Evolutionary conservation across 2,888 invertebrate genomes (phyloP), one percentile per base, ranked within the genome.

Genomic region (Acrocyrtus sp.): DNA sequence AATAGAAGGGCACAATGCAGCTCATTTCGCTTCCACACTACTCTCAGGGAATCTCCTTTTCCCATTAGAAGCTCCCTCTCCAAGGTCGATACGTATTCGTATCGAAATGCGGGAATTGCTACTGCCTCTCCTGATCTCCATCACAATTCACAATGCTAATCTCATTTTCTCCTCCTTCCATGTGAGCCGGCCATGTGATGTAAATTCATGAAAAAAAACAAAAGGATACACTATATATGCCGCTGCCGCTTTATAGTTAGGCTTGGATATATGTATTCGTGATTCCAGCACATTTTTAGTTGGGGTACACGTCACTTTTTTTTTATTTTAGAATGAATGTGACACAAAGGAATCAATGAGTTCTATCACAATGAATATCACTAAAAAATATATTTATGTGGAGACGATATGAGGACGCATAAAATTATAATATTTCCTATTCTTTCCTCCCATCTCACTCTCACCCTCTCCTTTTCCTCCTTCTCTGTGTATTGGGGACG

Each of bases 321-420:
- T 41, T 41, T 41, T 17, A 3, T 45, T 26, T 34, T 50, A 43
- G 41, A 60, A 68, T 72, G 50, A 65, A 65, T 57, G 56, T 39
- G 63, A 43, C 72, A 53, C 63, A 45, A 45, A 65, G 70, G 60
- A 68, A 70, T 70, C 70, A 70, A 69, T 62, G 57, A 61, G 72
- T 58, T 72, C 58, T 50, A 51, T 63, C 63, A 58, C 34, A 27
- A 2, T n/a, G 22, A n/a, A n/a, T n/a, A n/a, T n/a, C n/a, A n/a
- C n/a, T n/a, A n/a, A n/a, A n/a, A n/a, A n/a, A n/a, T n/a, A n/a
- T n/a, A n/a, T n/a, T n/a, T n/a, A n/a, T n/a, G n/a, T n/a, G n/a
- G n/a, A n/a, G n/a, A n/a, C n/a, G n/a, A n/a, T n/a, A n/a, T n/a
- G n/a, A n/a, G 26, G 34, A 47, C 24, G 50, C 24, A 48, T 17